phyloP scores from a whole-genome alignment of 2,888 invertebrate genomes.

The Acleris literana region DNA sequence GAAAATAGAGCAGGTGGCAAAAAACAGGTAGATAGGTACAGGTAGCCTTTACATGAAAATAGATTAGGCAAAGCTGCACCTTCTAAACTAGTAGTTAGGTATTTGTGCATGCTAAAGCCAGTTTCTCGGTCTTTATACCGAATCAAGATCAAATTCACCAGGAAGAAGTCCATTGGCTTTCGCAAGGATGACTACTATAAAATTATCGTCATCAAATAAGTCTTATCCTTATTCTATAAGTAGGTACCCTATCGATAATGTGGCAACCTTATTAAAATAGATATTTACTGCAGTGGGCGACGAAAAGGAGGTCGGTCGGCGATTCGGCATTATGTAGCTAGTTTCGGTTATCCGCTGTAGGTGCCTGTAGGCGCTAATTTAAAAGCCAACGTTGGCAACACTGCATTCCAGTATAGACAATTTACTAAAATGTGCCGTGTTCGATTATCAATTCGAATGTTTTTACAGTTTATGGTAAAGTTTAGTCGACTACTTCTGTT shows the following conservation, averaged over 20 bases:
- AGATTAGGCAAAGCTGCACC: too few species aligned
- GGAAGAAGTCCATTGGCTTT: too few species aligned
- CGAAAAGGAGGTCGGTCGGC: conserved; percentile 22
- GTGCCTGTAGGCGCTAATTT: conserved; percentile 33
- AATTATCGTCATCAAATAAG: too few species aligned
- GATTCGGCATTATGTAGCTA: conserved; percentile 17
- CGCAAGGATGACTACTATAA: too few species aligned
- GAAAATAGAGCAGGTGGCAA: too few species aligned
- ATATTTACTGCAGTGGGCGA: conserved; percentile 30
- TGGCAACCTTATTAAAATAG: conserved; percentile 22
- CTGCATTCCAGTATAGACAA: conserved; percentile 8
- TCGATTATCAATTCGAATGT: neutral
- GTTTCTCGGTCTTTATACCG: too few species aligned
- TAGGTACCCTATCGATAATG: neutral
- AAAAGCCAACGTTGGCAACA: conserved; percentile 8
- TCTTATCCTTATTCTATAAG: too few species aligned
- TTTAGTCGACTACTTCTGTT: neutral
- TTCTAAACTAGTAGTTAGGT: too few species aligned
- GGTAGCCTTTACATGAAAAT: too few species aligned
- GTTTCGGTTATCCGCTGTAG: conserved; percentile 25
- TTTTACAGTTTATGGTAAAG: neutral
- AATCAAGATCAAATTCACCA: too few species aligned
- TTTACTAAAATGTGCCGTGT: neutral
- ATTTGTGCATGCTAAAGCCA: too few species aligned
- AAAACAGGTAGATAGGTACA: too few species aligned